Conservation (phyloP, 2,113 vertebrate species). For the Oenanthe melanoleuca region DNA sequence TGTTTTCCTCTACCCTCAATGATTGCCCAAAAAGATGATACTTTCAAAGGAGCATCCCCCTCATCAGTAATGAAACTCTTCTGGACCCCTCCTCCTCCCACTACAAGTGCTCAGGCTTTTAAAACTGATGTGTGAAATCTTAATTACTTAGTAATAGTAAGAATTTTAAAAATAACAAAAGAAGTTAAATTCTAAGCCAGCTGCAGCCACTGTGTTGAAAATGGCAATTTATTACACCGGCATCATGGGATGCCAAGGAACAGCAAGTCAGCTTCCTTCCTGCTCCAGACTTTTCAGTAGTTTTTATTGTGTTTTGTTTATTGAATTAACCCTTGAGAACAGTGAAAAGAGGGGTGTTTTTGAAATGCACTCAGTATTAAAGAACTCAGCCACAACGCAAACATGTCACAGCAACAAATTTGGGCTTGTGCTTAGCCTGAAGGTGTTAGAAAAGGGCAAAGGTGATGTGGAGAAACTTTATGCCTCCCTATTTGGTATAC, state of each 20-base stretch:
- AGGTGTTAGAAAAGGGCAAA: not conserved
- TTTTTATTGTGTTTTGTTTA: conserved; percentile 34
- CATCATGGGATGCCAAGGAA: not conserved
- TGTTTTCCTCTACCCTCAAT: not conserved
- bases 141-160: not conserved
- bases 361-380: not conserved
- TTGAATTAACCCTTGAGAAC: not conserved
- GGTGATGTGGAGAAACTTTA: not conserved
- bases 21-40: not conserved
- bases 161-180: not conserved
- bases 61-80: not conserved
- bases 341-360: not conserved
- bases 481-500: not conserved
- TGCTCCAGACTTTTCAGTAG: not conserved
- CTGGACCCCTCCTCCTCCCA: not conserved
- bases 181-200: not conserved
- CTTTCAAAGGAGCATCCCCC: not conserved
- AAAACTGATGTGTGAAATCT: not conserved
- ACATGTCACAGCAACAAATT: not conserved
- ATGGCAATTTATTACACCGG: not conserved
- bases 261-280: conserved; percentile 38
- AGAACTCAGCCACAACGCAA: not conserved
- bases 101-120: not conserved
- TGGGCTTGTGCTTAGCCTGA: not conserved
- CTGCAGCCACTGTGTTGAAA: not conserved